Evolutionary conservation across 1,140 invertebrate species (phyloP).

Genomic region (Sycophaga agraensis): DNA sequence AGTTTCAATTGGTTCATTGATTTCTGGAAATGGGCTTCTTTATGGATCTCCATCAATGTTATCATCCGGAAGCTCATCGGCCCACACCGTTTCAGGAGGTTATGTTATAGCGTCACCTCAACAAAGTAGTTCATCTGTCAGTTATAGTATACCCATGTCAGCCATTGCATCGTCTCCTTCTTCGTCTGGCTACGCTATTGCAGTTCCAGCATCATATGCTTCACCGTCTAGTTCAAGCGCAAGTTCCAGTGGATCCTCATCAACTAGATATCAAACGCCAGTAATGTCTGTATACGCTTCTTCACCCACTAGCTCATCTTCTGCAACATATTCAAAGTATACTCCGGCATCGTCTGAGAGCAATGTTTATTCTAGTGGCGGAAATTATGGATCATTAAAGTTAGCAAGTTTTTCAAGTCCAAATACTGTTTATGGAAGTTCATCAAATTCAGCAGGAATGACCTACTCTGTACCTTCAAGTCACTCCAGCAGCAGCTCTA

Average conservation of each 20-base stretch:
- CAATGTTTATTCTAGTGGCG: slow-evolving; percentile 34
- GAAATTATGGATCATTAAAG: slow-evolving; percentile 18
- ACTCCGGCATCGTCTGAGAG: slow-evolving; percentile 39
- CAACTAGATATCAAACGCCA: slow-evolving; percentile 44
- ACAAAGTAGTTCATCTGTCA: slow-evolving; percentile 31
- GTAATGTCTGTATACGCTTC: slow-evolving; percentile 36
- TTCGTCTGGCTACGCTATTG: slow-evolving; percentile 12
- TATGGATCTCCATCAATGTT: slow-evolving; percentile 10
- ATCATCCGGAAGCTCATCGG: slow-evolving; percentile 27
- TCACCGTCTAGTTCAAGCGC: slow-evolving; percentile 31
- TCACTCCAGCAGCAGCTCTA: background rate
- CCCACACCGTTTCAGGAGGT: slow-evolving; percentile 39
- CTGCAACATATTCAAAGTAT: slow-evolving; percentile 33
- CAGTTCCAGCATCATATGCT: slow-evolving; percentile 27
- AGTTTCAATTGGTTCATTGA: slow-evolving; percentile 28
- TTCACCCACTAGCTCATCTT: slow-evolving; percentile 27
- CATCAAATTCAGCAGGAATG: slow-evolving; percentile 11
- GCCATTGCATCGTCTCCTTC: slow-evolving; percentile 1
- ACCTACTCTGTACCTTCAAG: background rate
- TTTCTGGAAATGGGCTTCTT: slow-evolving; percentile 5
- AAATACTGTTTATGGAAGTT: background rate
- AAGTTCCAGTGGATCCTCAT: slow-evolving; percentile 37
- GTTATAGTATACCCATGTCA: slow-evolving; percentile 30
- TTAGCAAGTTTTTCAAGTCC: slow-evolving; percentile 30
- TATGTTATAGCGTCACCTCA: slow-evolving; percentile 35